A percentile compares a stretch with the other conserved stretches of the same genome.
Conservation (phyloP, 1,140 invertebrate species). For the Sweltsa coloradensis region DNA sequence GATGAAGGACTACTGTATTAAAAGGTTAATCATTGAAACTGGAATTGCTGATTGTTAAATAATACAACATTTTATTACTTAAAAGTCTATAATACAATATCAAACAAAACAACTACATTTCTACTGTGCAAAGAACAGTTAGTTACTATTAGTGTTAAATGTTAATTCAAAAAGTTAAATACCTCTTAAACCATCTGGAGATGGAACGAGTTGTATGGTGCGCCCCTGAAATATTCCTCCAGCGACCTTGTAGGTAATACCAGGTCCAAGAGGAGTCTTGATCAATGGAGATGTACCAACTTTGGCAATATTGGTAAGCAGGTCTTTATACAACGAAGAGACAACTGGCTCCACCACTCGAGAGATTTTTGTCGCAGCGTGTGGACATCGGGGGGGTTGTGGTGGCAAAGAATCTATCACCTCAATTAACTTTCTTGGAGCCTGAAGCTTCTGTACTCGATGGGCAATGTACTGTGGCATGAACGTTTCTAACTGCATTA, state of each 20-base stretch:
- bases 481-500: conserved; percentile 55
- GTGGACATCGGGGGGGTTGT: conserved; percentile 47
- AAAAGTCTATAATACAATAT: no score
- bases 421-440: conserved; percentile 60
- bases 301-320: conserved; percentile 18
- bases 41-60: no score
- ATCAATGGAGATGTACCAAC: conserved; percentile 32
- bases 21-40: no score
- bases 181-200: no score
- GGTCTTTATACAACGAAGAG: not conserved
- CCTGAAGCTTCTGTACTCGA: conserved; percentile 56
- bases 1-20: no score
- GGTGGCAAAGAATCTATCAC: conserved; percentile 52
- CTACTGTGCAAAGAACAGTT: no score
- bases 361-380: conserved; percentile 46
- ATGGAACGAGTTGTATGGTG: no score
- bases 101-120: no score
- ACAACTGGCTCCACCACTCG: conserved; percentile 24
- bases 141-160: no score
- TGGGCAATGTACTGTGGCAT: conserved; percentile 75
- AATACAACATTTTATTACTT: no score
- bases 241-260: conserved; percentile 16
- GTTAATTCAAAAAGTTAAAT: no score
- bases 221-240: no score
- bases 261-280: conserved; percentile 26